Evolutionary conservation across 2,888 invertebrate species (phyloP), one percentile per base, ranked within the genome.

Genomic region (Elgonia sp.): DNA sequence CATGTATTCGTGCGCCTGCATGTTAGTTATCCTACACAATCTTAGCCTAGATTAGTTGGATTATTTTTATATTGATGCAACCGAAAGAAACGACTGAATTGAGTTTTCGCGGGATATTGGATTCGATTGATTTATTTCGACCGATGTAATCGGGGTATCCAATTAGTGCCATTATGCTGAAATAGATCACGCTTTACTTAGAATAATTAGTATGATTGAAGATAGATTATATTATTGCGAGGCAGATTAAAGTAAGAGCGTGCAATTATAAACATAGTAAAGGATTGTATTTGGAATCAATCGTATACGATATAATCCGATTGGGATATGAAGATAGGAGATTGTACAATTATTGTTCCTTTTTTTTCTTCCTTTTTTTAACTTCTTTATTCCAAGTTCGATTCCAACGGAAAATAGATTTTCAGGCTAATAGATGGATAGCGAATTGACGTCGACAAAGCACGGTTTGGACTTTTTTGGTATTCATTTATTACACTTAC

Each of bases 401-500:
- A 75, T 62, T 62, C 57, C 21, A 18, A 39, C 39, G 63, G 70
- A 29, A 62, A 53, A 40, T 65, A 82, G 73, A 65, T 67, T 83
- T 67, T 18, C n/a, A 72, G 40, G 37, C 53, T 84, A 70, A 84
- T 77, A 63, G 70, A 50, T 40, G 16, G 57, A 67, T 63, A 55
- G 18, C 60, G 81, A 69, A 46, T 67, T 53, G 53, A 79, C 75
- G 46, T 82, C 14, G 53, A 75, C 73, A 76, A 82, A 72, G 82
- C 77, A 82, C 72, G 65, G 53, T 65, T 55, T 73, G 84, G 60
- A 50, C 37, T 70, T 76, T 63, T 82, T 84, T 50, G 50, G 72
- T 82, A 77, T 84, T 60, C 60, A 72, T 63, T 60, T 69, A n/a
- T 37, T 42, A 80, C 50, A 12, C 7, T 69, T 21, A 40, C 18